Conservation (phyloP, 2,888 invertebrate species). For the Apoda limacodes region DNA sequence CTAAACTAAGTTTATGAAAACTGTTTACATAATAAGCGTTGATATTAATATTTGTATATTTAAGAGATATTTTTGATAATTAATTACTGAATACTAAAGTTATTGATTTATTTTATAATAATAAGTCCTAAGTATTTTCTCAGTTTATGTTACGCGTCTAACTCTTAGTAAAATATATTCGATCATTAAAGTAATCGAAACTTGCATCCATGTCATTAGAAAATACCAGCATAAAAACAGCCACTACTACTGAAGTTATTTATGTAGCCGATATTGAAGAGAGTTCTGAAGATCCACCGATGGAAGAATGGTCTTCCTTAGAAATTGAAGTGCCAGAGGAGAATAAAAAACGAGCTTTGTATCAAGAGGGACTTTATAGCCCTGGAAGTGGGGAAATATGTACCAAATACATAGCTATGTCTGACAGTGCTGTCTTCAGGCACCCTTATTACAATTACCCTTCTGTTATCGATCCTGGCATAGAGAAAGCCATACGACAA, state of each 20-base stretch:
- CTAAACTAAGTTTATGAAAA: too few relatives aligned
- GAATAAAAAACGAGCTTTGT: slow-evolving; percentile 28
- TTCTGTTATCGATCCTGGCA: slow-evolving; percentile 44
- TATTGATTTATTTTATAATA: too few relatives aligned
- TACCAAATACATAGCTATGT: slow-evolving; percentile 34
- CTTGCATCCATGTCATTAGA: slow-evolving; percentile 24
- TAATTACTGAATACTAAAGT: too few relatives aligned
- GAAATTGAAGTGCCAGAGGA: slow-evolving; percentile 22
- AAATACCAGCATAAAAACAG: slow-evolving; percentile 14
- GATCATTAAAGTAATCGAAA: neutral
- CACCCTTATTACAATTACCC: slow-evolving; percentile 49
- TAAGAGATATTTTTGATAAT: too few relatives aligned
- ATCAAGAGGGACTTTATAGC: slow-evolving; percentile 29
- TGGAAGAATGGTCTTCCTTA: slow-evolving; percentile 47
- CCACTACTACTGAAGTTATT: slow-evolving; percentile 17
- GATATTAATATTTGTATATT: too few relatives aligned
- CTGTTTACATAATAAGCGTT: too few relatives aligned
- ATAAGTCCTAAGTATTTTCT: too few relatives aligned
- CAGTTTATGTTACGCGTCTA: too few relatives aligned
- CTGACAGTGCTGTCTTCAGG: slow-evolving; percentile 36
- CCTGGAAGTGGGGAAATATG: slow-evolving; percentile 46
- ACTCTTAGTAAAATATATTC: neutral
- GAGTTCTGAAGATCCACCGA: slow-evolving; percentile 40
- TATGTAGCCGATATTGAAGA: slow-evolving; percentile 22
- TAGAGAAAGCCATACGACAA: slow-evolving; percentile 31